Conservation (phyloP, 2,888 invertebrate species). For the Lamellibrachia satsuma region DNA sequence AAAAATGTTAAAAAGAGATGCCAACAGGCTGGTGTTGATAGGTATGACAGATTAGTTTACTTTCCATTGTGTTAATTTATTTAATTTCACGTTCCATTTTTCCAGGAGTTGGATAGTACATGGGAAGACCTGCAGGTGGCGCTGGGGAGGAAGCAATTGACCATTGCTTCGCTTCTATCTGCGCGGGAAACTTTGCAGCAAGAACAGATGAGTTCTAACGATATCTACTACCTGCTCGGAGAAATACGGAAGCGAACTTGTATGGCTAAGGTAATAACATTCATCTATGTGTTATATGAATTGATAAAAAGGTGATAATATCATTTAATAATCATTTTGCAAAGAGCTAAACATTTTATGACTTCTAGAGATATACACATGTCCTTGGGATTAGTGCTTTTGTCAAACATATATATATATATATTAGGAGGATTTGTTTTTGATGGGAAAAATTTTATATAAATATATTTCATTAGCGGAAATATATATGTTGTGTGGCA, state of each 20-base stretch:
- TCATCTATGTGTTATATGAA: too few species aligned
- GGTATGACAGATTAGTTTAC: neutral
- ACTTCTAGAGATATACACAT: too few species aligned
- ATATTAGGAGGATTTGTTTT: too few species aligned
- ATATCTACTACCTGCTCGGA: constrained; percentile 25
- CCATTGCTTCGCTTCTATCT: neutral
- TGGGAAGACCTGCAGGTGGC: constrained; percentile 21
- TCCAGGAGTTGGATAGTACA: constrained; percentile 22
- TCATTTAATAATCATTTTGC: too few species aligned
- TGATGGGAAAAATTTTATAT: too few species aligned
- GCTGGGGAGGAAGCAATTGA: constrained; percentile 14
- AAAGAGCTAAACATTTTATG: too few species aligned
- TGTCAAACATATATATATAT: too few species aligned
- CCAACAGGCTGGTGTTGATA: neutral
- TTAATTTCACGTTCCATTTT: neutral
- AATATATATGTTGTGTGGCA: too few species aligned
- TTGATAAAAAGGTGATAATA: too few species aligned
- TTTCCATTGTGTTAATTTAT: neutral
- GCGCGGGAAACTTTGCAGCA: neutral
- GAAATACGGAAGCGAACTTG: constrained; percentile 31
- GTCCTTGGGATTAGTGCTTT: too few species aligned
- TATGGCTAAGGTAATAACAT: constrained; percentile 30
- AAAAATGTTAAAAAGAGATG: too few species aligned
- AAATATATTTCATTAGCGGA: too few species aligned
- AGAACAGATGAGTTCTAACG: neutral